Percentiles rank a stretch among this genome's conserved stretches.
phyloP scores from a whole-genome alignment of 2,113 vertebrate species.

The Globicephala melas region DNA sequence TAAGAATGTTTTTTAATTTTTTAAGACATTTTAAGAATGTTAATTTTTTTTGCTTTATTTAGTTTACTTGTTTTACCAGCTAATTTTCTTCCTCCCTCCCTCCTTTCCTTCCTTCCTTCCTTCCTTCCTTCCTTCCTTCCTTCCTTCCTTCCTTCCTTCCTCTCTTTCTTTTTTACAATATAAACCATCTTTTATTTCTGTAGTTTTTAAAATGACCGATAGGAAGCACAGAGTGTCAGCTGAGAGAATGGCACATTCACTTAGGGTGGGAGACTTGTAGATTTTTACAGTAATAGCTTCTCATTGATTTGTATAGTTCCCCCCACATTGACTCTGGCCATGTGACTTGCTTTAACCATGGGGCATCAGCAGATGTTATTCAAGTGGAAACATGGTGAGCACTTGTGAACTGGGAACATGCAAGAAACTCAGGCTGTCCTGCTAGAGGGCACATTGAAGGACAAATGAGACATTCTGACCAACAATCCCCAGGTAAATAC shows the following conservation, averaged over 20 bases:
- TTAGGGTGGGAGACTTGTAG: background rate
- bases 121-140: background rate
- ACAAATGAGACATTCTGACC: background rate
- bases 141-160: background rate
- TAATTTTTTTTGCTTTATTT: background rate
- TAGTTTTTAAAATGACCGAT: background rate
- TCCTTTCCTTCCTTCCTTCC: background rate
- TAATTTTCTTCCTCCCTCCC: background rate
- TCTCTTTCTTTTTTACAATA: background rate
- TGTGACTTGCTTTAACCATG: background rate
- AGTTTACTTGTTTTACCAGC: background rate
- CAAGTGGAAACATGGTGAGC: background rate
- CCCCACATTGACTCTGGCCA: background rate
- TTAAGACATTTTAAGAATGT: background rate
- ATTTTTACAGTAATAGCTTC: background rate
- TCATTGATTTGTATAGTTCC: background rate
- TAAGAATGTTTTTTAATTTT: background rate
- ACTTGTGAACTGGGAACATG: background rate
- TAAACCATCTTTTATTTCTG: background rate
- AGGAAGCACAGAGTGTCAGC: background rate
- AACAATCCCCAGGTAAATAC: background rate
- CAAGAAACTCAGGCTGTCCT: background rate
- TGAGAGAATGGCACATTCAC: background rate
- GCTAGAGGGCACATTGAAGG: background rate
- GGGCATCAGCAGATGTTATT: background rate